Conservation (phyloP, 2,888 invertebrate species). For the Heliconius charithonia region DNA sequence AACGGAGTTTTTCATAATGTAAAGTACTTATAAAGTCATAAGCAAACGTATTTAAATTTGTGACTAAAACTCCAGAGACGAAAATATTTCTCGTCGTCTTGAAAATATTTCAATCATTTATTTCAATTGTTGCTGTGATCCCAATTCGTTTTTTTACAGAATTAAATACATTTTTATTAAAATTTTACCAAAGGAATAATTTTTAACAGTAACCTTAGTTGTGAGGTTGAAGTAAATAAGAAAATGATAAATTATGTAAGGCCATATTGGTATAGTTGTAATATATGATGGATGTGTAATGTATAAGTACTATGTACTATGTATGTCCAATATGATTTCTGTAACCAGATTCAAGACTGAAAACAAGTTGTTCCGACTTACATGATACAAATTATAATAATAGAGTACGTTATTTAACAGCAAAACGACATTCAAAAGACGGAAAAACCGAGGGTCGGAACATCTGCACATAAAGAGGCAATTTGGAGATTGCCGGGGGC, state of each 20-base stretch:
- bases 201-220: background rate
- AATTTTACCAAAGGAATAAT: conserved; percentile 1
- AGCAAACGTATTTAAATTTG: conserved; percentile 40
- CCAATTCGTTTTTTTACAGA: background rate
- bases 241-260: background rate
- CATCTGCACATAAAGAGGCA: conserved; percentile 84
- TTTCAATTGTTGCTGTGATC: conserved; percentile 24
- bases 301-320: background rate
- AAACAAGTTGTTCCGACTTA: conserved; percentile 33
- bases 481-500: conserved; percentile 84
- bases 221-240: background rate
- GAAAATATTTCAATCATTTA: conserved; percentile 27
- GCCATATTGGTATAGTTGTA: background rate
- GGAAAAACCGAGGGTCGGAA: conserved; percentile 82
- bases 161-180: conserved; percentile 24
- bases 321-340: background rate
- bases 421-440: conserved; percentile 83
- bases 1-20: conserved; percentile 51
- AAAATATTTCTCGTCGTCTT: conserved; percentile 26
- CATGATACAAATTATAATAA: conserved; percentile 77
- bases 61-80: conserved; percentile 16
- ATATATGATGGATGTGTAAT: background rate
- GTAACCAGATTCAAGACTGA: background rate
- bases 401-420: conserved; percentile 82
- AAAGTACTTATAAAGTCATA: conserved; percentile 38